Base-by-base conservation (phyloP, 2,113 vertebrate genomes). In the Abramis brama region DNA sequence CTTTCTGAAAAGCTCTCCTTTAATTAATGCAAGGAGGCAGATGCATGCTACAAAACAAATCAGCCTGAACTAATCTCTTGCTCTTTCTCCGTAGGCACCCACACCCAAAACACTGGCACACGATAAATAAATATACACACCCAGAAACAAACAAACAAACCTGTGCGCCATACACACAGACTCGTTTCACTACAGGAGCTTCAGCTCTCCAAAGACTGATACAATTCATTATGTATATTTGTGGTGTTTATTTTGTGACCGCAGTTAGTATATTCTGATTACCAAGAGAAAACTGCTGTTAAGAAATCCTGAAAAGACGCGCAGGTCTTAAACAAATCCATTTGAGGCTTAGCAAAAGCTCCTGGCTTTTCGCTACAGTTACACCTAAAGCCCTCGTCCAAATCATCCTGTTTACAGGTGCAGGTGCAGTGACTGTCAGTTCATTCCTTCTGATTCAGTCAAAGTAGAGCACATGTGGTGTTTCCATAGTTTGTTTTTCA, bases 31-130 rank as follows among this genome's bases (percentile, higher is more conserved):
- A 80, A 21, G n/a, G 39, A 80, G 55, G 55, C 33, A 79, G 55
- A 21, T 19, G 23, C 33, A 62, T 60, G 55, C 33, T 60, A n/a
- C 19, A 13, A 25, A 80, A 64, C 60, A 45, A 47, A 47, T 62
- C 36, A 64, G 59, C 59, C 19, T 80, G n/a, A 27, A 66, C n/a
- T 62, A 47, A 80, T 83, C 71, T 30, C 57, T 70, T 45, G 19
- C 45, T 78, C 84, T 83, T 39, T 43, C 50, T 71, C 39, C 15
- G 25, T 10, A 60, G 88, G 88, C 82, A 87, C 36, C 70, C 62
- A 84, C 76, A 76, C 85, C 85, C 82, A 55, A 76, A 82, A 87
- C 36, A 85, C 57, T 68, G 82, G 82, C 68, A 64, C 66, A 55
- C 84, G 81, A 47, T 75, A 85, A 85, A 88, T 73, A 86, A 23